Evolutionary conservation across 64 coral and sea anemone genomes (phyloP), one percentile per base, ranked within the genome.

Genomic region (Actinia equina): DNA sequence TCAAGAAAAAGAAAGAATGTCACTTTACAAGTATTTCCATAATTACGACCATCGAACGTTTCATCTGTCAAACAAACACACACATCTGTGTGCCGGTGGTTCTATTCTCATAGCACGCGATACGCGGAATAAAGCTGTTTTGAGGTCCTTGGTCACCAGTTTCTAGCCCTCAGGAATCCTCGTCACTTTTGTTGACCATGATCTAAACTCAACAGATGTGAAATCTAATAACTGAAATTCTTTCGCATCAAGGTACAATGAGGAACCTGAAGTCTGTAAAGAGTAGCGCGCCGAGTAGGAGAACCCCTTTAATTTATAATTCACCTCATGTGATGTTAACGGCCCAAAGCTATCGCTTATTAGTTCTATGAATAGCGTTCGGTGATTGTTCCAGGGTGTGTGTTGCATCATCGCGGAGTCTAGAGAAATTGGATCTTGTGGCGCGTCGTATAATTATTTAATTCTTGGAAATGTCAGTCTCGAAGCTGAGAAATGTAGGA

Each of bases 181-280:
- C 69, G 4, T 13, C 11, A 13, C 2, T 74, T 22, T 19, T 23
- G 27, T 41, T 0, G 42, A 74, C 25, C 69, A 30, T 14, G n/a
- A 11, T 74, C 62, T 23, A 65, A 74, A 74, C n/a, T 14, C 69
- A 74, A 74, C 69, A 74, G 69, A 74, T 74, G 69, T 74, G 11
- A 27, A 74, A 11, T 37, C 23, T 14, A 25, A 74, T 23, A 41
- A 30, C 15, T 74, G 22, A 74, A 74, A 74, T 30, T 74, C 25
- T 16, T 74, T 41, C 69, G 62, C 19, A 65, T 22, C 7, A 20
- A 65, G 19, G n/a, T 65, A 9, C 23, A 23, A 10, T 23, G n/a
- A 65, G 5, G 15, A 9, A 65, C 2, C n/a, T 19, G 60, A 17
- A 18, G 60, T 37, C 30, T 0, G 30, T 37, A 37, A 7, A 65